Evolutionary conservation across 1,140 invertebrate genomes (phyloP).

Genomic region (Metaphire vulgaris): DNA sequence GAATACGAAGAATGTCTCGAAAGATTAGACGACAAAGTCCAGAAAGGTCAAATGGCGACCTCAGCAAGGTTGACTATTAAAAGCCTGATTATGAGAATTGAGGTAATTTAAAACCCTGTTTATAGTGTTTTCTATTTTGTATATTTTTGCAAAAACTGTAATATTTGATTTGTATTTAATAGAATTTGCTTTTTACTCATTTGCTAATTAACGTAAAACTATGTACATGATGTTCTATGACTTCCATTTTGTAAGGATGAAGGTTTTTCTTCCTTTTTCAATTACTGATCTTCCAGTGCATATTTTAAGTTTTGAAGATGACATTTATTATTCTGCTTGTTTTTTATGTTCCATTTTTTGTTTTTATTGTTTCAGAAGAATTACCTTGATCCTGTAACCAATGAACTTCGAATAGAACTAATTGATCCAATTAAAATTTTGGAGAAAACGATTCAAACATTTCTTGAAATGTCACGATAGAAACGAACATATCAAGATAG

Average conservation of each 20-base stretch:
- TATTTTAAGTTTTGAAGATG: neutral
- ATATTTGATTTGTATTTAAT: neutral
- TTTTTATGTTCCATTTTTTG: neutral
- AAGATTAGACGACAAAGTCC: neutral
- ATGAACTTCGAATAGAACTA: neutral
- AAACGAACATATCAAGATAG: no score
- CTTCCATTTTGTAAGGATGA: neutral
- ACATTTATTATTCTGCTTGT: neutral
- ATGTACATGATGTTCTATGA: neutral
- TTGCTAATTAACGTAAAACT: neutral
- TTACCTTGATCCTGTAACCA: neutral
- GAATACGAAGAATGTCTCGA: conserved; percentile 12
- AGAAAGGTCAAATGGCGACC: conserved; percentile 11
- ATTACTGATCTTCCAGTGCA: no score
- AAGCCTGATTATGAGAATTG: conserved; percentile 9
- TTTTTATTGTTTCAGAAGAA: neutral
- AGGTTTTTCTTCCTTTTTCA: no score
- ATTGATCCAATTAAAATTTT: neutral
- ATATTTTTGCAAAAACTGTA: neutral
- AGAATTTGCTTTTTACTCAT: neutral
- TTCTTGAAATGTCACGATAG: neutral
- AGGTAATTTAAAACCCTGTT: conserved; percentile 11
- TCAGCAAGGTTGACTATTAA: conserved; percentile 23
- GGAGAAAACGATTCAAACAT: neutral
- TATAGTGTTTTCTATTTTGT: neutral